Percentiles rank a stretch among this genome's conserved stretches.
phyloP scores from a whole-genome alignment of 2,113 vertebrate genomes.

The Mirza zaza region DNA sequence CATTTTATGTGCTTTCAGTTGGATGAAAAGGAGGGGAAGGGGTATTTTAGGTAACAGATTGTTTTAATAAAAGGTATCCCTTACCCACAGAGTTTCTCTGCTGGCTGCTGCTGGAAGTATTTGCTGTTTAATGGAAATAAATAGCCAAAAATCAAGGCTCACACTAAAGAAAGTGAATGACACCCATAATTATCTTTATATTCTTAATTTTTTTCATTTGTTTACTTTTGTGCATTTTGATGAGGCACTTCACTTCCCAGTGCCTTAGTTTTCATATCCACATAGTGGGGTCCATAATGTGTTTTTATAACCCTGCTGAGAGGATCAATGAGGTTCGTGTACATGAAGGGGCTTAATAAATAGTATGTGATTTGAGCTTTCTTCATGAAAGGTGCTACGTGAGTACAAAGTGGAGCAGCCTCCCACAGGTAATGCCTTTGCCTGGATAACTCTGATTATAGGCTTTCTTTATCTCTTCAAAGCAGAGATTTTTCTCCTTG shows the following conservation, averaged over 20 bases:
- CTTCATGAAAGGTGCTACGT: constrained; percentile 73
- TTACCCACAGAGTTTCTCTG: not conserved
- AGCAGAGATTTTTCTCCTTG: constrained; percentile 78
- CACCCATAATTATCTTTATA: constrained; percentile 51
- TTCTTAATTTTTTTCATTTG: constrained; percentile 62
- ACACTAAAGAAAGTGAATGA: constrained; percentile 31
- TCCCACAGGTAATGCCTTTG: constrained; percentile 79
- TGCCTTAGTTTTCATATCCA: constrained; percentile 63
- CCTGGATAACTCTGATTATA: constrained; percentile 77
- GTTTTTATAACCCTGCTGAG: constrained; percentile 68
- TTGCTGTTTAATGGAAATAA: constrained; percentile 51
- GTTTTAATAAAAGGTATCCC: constrained; percentile 33
- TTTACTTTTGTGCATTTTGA: constrained; percentile 68
- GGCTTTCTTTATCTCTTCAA: constrained; percentile 79
- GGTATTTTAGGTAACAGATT: not conserved
- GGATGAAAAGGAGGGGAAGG: not conserved
- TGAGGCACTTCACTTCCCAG: constrained; percentile 53
- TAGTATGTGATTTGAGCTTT: constrained; percentile 74
- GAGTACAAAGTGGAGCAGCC: constrained; percentile 75
- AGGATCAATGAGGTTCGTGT: constrained; percentile 72
- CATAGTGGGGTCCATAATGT: constrained; percentile 65
- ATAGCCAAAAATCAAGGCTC: constrained; percentile 17
- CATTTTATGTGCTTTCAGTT: not conserved
- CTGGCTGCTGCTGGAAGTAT: constrained; percentile 24
- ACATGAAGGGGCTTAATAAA: constrained; percentile 78